A percentile compares a stretch with the other conserved stretches of the same genome.
Evolutionary conservation across 2,888 invertebrate genomes (phyloP).

Genomic region (Acronicta psi): DNA sequence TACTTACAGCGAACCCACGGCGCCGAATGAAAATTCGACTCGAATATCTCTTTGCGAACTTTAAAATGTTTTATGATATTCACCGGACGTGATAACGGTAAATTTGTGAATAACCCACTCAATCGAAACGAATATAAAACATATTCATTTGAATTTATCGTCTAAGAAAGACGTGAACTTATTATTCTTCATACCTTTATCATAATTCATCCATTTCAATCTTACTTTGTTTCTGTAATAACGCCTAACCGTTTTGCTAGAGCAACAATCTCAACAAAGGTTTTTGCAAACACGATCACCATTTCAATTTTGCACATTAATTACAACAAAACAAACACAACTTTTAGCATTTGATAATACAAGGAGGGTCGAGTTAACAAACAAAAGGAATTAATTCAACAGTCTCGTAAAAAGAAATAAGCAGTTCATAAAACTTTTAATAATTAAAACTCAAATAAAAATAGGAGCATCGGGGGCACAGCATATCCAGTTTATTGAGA

Average conservation of each 20-base stretch:
- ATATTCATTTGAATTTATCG: constrained; percentile 62
- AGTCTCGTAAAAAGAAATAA: constrained; percentile 87
- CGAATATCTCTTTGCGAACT: constrained; percentile 79
- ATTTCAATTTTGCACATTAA: constrained; percentile 46
- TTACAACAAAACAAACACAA: constrained; percentile 55
- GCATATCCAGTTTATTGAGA: constrained; percentile 63
- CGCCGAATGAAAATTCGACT: constrained; percentile 76
- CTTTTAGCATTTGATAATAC: constrained; percentile 67
- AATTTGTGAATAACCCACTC: constrained; percentile 69
- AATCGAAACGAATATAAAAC: constrained; percentile 69
- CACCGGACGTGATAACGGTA: constrained; percentile 75
- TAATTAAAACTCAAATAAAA: constrained; percentile 88
- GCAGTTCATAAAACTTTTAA: constrained; percentile 88
- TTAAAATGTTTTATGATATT: constrained; percentile 85
- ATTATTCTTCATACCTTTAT: constrained; percentile 50
- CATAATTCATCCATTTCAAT: constrained; percentile 6
- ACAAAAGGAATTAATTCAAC: constrained; percentile 88
- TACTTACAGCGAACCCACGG: constrained; percentile 78
- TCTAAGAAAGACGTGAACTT: constrained; percentile 56
- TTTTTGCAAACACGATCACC: constrained; percentile 24
- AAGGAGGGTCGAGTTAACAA: constrained; percentile 76
- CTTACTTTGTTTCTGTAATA: constrained; percentile 5
- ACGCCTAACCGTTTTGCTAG: constrained; percentile 41
- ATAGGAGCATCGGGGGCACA: constrained; percentile 73
- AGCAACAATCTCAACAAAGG: constrained; percentile 38